These are phyloP conservation scores for Drosophila tripunctata DNA, from an alignment of 2,888 invertebrate species.

Conservation along the genomic window DNA sequence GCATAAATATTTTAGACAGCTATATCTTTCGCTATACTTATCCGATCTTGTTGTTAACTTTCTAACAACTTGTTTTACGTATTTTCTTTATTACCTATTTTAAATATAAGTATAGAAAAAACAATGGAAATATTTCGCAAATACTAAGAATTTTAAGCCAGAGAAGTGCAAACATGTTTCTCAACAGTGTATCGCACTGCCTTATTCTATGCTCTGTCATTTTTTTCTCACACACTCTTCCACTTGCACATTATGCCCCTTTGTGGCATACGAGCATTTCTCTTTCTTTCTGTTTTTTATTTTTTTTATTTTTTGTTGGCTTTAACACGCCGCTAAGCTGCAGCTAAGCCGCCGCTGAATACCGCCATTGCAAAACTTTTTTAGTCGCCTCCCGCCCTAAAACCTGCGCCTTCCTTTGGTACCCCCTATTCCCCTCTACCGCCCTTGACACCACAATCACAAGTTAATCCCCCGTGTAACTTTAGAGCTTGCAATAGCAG, in stretches of 20 bases:
- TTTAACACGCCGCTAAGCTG: constrained; percentile 65
- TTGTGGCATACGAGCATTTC: constrained; percentile 39
- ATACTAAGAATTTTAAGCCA: too few relatives aligned
- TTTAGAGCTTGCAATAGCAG: constrained; percentile 55
- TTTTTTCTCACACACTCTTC: not conserved
- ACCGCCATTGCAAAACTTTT: constrained; percentile 44
- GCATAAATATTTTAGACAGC: too few relatives aligned
- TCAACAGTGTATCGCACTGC: too few relatives aligned
- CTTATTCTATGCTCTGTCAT: too few relatives aligned
- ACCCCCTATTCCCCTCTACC: not conserved
- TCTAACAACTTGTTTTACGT: too few relatives aligned
- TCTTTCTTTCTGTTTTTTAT: too few relatives aligned
- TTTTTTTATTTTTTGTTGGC: constrained; percentile 32
- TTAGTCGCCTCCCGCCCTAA: not conserved
- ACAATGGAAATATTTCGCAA: too few relatives aligned
- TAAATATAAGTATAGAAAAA: too few relatives aligned
- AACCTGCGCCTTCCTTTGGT: not conserved
- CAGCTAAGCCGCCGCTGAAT: constrained; percentile 59
- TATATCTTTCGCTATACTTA: too few relatives aligned
- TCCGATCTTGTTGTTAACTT: too few relatives aligned
- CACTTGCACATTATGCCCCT: constrained; percentile 21
- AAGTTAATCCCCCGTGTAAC: constrained; percentile 78
- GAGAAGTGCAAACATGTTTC: too few relatives aligned
- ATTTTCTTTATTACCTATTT: too few relatives aligned
- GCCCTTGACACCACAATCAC: constrained; percentile 66